These are phyloP conservation scores for Epistrophella euchroma DNA, from an alignment of 2,888 invertebrate species.

Conservation along the genomic window DNA sequence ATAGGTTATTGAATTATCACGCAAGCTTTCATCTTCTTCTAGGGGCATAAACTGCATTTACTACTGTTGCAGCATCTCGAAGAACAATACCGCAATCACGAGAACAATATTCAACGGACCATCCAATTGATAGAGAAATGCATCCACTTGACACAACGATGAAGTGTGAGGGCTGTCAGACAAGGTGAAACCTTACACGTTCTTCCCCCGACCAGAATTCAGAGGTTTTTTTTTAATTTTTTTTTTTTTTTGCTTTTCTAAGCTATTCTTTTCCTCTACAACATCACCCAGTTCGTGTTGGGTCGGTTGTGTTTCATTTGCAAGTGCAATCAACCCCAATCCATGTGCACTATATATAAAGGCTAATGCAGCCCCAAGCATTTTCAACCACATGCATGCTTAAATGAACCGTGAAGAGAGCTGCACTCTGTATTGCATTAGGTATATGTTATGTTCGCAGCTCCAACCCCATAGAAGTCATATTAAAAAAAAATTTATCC, in stretches of 20 bases:
- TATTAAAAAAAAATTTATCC: slow-evolving; percentile 29
- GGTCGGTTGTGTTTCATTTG: slow-evolving; percentile 70
- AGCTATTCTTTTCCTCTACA: slow-evolving; percentile 18
- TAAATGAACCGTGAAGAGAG: slow-evolving; percentile 57
- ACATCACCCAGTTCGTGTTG: slow-evolving; percentile 57
- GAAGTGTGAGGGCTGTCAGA: slow-evolving; percentile 70
- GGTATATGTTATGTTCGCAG: background rate
- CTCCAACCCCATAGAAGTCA: slow-evolving; percentile 7
- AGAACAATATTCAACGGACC: slow-evolving; percentile 51
- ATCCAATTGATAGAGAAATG: slow-evolving; percentile 64
- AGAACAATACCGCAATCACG: slow-evolving; percentile 64
- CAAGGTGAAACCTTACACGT: slow-evolving; percentile 75
- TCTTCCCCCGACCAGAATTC: slow-evolving; percentile 57
- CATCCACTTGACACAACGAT: slow-evolving; percentile 71
- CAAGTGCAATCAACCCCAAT: slow-evolving; percentile 75
- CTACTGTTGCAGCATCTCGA: slow-evolving; percentile 47
- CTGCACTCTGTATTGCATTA: slow-evolving; percentile 4
- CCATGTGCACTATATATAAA: slow-evolving; percentile 69
- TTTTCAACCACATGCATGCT: slow-evolving; percentile 55
- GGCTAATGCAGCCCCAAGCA: slow-evolving; percentile 72
- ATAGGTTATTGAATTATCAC: slow-evolving; percentile 58
- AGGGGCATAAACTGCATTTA: slow-evolving; percentile 39
- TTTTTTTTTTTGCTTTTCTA: slow-evolving; percentile 27
- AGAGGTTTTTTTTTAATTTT: slow-evolving; percentile 44
- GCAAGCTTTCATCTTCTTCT: slow-evolving; percentile 21